Evolutionary conservation across 2,888 invertebrate species (phyloP).

Genomic region (Thymelicus sylvestris): DNA sequence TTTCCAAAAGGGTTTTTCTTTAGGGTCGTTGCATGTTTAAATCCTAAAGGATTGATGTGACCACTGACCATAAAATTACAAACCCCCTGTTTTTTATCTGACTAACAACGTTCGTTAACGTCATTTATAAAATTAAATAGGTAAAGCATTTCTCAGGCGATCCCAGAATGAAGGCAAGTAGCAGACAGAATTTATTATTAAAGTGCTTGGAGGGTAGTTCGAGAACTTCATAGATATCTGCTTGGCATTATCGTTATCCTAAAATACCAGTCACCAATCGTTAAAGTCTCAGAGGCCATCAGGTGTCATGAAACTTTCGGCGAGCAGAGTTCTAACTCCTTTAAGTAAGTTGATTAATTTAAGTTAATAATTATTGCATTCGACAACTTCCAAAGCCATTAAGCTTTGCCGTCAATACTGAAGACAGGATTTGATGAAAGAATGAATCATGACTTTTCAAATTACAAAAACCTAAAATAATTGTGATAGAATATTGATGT

Average conservation of each 20-base stretch:
- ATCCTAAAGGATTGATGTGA: too few species aligned
- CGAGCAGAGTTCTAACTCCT: background rate
- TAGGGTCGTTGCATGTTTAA: too few species aligned
- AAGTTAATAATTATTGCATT: constrained; percentile 1
- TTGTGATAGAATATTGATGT: too few species aligned
- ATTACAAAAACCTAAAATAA: too few species aligned
- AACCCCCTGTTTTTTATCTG: too few species aligned
- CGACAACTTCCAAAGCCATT: background rate
- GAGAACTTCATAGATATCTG: background rate
- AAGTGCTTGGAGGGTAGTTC: background rate
- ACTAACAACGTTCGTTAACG: background rate
- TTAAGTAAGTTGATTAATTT: background rate
- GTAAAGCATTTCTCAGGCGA: background rate
- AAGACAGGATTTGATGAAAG: background rate
- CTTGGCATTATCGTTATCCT: constrained; percentile 2
- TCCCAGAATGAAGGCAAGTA: background rate
- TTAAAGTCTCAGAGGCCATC: background rate
- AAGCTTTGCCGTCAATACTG: background rate
- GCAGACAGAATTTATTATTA: background rate
- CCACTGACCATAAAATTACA: too few species aligned
- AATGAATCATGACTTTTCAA: too few species aligned
- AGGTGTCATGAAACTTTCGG: constrained; percentile 4
- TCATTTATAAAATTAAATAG: background rate
- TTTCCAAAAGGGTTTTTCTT: too few species aligned
- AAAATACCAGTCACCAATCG: constrained; percentile 1